Evolutionary conservation across 2,797 vertebrate species (phyloP).

Genomic region (Valencia hispanica): DNA sequence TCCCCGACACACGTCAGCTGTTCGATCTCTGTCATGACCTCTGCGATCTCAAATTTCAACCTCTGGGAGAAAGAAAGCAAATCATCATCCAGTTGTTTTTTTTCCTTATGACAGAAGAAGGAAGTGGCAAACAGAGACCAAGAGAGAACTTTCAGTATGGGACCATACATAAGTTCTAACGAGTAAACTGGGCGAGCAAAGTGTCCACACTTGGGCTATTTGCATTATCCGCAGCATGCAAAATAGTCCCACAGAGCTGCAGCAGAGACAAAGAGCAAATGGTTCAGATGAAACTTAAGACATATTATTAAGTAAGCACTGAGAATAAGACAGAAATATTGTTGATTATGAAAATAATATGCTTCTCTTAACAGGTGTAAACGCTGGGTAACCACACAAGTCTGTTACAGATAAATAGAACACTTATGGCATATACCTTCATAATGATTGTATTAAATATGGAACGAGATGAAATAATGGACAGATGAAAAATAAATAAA

Average conservation of each 20-base stretch:
- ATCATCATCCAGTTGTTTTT: background rate
- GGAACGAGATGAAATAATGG: no score
- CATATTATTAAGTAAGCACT: background rate
- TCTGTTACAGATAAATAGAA: no score
- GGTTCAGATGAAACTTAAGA: background rate
- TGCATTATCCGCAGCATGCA: conserved; percentile 55
- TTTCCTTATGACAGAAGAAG: background rate
- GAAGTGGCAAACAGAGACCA: background rate
- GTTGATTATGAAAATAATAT: background rate
- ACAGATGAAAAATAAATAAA: no score
- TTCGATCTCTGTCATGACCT: conserved; percentile 99
- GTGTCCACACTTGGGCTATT: conserved; percentile 24
- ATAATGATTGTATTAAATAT: no score
- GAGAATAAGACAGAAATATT: background rate
- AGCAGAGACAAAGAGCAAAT: background rate
- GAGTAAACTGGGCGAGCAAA: background rate
- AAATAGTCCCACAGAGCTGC: conserved; percentile 21
- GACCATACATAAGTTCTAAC: background rate
- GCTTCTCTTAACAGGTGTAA: background rate
- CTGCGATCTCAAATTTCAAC: conserved; percentile 96
- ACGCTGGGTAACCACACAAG: background rate
- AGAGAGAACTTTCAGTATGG: background rate
- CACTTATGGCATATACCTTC: no score
- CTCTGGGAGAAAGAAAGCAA: conserved; percentile 79
- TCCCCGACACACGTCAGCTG: conserved; percentile 94